phyloP scores from a whole-genome alignment of 2,888 invertebrate species.

The Carcina quercana region DNA sequence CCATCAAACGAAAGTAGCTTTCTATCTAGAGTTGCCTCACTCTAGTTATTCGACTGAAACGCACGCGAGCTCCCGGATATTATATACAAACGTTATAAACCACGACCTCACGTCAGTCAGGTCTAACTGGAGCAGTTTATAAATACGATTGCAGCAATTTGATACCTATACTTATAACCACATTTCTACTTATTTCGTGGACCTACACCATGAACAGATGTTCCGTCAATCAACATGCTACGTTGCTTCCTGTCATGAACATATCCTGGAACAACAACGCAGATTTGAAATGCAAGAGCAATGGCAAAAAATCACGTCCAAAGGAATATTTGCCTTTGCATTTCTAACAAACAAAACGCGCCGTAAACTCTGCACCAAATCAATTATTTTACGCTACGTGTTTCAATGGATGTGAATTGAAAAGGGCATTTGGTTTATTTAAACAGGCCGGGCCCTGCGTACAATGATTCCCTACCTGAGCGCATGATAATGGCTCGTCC shows the following conservation, averaged over 20 bases:
- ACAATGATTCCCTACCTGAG: slow-evolving; percentile 57
- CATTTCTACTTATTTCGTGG: not conserved
- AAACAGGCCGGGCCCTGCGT: slow-evolving; percentile 32
- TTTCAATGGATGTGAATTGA: slow-evolving; percentile 27
- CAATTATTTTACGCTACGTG: slow-evolving; percentile 23
- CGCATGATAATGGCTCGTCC: slow-evolving; percentile 44
- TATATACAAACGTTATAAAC: too few species aligned
- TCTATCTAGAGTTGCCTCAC: slow-evolving; percentile 2
- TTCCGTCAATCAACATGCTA: slow-evolving; percentile 2
- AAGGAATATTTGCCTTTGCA: too few species aligned
- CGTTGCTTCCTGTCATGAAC: too few species aligned
- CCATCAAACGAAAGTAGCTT: slow-evolving; percentile 18
- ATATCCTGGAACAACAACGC: too few species aligned
- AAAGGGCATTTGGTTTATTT: slow-evolving; percentile 30
- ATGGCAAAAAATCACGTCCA: too few species aligned
- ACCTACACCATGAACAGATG: slow-evolving; percentile 2
- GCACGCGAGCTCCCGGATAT: too few species aligned
- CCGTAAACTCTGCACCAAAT: slow-evolving; percentile 11
- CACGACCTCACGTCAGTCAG: too few species aligned
- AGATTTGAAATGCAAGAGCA: too few species aligned
- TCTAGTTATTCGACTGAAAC: slow-evolving; percentile 2
- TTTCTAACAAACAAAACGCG: too few species aligned
- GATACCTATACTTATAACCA: too few species aligned
- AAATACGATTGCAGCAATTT: too few species aligned
- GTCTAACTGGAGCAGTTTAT: too few species aligned